Conservation (phyloP, 2,113 vertebrate genomes). For the Halcyon malimbica region DNA sequence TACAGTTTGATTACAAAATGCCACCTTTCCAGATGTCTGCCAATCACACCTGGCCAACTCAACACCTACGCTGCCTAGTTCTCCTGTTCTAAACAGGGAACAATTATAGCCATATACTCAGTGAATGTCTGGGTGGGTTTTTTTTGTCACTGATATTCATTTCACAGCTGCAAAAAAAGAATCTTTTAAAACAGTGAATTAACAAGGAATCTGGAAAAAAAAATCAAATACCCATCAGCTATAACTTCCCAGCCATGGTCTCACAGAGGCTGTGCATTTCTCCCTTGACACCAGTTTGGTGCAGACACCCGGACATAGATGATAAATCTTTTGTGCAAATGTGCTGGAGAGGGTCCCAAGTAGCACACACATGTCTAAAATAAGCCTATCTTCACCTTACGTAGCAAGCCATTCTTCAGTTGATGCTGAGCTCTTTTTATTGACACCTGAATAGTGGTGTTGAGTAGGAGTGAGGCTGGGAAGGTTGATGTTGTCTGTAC, state of each 20-base stretch:
- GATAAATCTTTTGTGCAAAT: background rate
- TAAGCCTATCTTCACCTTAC: background rate
- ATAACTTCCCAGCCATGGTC: background rate
- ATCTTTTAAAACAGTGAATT: background rate
- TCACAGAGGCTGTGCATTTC: background rate
- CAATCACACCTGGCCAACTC: background rate
- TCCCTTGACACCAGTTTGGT: background rate
- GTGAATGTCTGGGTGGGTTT: background rate
- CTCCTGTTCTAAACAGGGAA: background rate
- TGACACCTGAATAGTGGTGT: background rate
- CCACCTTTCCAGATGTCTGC: background rate
- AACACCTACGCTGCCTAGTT: background rate
- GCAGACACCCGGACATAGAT: background rate
- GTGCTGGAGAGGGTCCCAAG: background rate
- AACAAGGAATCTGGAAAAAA: background rate
- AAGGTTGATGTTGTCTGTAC: background rate
- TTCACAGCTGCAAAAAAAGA: background rate
- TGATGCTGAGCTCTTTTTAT: background rate
- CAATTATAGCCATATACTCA: rapidly evolving
- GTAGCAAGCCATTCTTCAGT: rapidly evolving
- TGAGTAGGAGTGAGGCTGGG: background rate
- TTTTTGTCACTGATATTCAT: background rate
- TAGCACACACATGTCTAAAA: background rate
- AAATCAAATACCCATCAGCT: background rate
- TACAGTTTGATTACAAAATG: background rate